These are phyloP conservation scores for Nycticebus coucang DNA, from an alignment of 2,113 vertebrate genomes.

Conservation along the genomic window DNA sequence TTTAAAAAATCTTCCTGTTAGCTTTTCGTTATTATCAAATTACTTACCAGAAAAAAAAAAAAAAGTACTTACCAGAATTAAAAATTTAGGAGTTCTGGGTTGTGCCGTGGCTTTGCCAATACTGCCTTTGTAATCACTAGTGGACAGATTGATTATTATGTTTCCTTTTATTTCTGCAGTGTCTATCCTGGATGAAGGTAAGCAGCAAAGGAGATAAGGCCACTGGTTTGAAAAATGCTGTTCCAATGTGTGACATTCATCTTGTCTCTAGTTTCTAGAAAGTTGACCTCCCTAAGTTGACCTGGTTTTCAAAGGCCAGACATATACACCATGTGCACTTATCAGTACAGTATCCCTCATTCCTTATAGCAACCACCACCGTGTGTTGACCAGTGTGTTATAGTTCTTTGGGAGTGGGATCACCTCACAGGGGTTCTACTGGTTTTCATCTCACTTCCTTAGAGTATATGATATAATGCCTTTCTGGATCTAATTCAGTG, in stretches of 20 bases:
- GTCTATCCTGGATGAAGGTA: neutral
- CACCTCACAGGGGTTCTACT: too few species aligned
- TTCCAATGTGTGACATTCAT: neutral
- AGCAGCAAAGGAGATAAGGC: neutral
- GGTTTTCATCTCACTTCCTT: neutral
- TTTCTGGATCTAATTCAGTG: neutral
- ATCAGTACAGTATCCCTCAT: too few species aligned
- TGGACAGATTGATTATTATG: neutral
- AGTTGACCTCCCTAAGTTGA: too few species aligned
- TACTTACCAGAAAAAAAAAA: constrained; percentile 42
- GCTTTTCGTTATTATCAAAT: constrained; percentile 27
- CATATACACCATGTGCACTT: too few species aligned
- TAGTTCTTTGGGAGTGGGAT: too few species aligned
- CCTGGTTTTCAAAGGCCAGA: too few species aligned
- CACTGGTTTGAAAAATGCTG: neutral
- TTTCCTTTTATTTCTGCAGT: neutral
- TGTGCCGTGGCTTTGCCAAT: neutral
- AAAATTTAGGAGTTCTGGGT: neutral
- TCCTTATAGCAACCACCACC: too few species aligned
- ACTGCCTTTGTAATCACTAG: neutral
- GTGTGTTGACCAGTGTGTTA: too few species aligned
- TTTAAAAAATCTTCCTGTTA: constrained; percentile 22
- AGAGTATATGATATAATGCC: neutral
- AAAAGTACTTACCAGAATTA: constrained; percentile 45
- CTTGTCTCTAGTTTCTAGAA: neutral